These are phyloP conservation scores for Chrysotoxum bicinctum DNA, from an alignment of 2,888 invertebrate species.

Conservation along the genomic window DNA sequence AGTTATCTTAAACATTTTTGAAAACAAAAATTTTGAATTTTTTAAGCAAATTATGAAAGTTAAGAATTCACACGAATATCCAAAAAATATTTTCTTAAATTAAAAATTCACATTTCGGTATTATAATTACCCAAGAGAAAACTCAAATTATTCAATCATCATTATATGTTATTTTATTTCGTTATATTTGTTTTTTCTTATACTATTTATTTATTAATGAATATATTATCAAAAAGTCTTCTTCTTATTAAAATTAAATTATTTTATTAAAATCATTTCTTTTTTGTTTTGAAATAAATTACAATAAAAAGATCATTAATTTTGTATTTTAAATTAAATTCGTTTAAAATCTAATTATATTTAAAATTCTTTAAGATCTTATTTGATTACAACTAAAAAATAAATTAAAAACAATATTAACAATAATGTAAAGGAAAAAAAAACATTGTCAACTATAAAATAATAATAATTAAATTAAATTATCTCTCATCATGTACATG, in stretches of 20 bases:
- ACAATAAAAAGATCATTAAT: not conserved
- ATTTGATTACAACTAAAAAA: slow-evolving; percentile 1
- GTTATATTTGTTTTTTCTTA: no score
- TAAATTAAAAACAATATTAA: slow-evolving; percentile 21
- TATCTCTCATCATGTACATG: slow-evolving; percentile 74
- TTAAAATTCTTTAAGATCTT: slow-evolving; percentile 12
- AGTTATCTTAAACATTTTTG: no score
- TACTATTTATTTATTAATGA: no score
- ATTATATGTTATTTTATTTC: no score
- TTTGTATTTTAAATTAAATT: not conserved
- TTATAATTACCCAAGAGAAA: no score
- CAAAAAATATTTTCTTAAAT: no score
- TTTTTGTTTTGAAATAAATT: not conserved
- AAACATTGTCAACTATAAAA: not conserved
- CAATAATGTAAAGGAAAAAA: slow-evolving; percentile 3
- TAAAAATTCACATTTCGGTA: no score
- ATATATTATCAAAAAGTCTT: not conserved
- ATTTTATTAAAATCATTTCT: slow-evolving; percentile 4
- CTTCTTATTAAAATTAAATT: not conserved
- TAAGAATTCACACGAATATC: no score
- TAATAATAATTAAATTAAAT: slow-evolving; percentile 55
- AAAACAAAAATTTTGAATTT: no score
- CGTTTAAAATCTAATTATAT: slow-evolving; percentile 7
- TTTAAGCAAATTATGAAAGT: no score
- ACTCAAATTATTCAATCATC: no score